Conservation (phyloP, 2,888 invertebrate genomes). For the Dinocampus coccinellae region DNA sequence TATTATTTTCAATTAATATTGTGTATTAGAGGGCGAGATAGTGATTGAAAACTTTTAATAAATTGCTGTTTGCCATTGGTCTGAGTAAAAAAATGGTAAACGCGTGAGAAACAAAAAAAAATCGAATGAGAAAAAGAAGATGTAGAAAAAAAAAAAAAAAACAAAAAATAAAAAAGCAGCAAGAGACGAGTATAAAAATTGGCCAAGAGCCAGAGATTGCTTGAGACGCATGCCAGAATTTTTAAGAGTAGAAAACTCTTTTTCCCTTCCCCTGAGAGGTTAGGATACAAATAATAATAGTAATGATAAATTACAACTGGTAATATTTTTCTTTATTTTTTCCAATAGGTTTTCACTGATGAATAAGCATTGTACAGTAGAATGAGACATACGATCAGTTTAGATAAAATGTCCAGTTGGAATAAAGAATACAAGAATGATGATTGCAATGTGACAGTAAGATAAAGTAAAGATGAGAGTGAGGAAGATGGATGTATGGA, state of each 20-base stretch:
- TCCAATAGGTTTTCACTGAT: neutral
- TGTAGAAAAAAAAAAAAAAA: no score
- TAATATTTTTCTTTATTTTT: neutral
- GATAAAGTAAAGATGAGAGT: constrained; percentile 33
- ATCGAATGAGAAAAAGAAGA: neutral
- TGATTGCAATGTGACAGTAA: constrained; percentile 29
- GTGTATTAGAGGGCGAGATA: neutral
- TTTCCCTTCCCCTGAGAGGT: constrained; percentile 29
- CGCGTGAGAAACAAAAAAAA: neutral
- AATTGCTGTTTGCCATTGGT: constrained; percentile 19
- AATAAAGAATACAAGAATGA: constrained; percentile 13
- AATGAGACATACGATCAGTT: neutral
- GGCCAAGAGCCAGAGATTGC: constrained; percentile 30
- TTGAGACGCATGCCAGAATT: constrained; percentile 34
- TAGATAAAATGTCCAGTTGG: constrained; percentile 14
- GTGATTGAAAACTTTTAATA: constrained; percentile 32
- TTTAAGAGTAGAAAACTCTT: constrained; percentile 27
- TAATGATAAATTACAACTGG: constrained; percentile 3
- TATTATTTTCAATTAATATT: neutral
- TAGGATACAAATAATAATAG: constrained; percentile 8
- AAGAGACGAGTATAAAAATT: constrained; percentile 6
- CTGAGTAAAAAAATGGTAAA: neutral
- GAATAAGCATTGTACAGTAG: neutral
- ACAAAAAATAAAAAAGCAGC: no score
- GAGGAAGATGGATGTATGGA: constrained; percentile 35